These are phyloP conservation scores for Morbakka virulenta DNA, from an alignment of 30 jellyfish, hydroid and myxozoan genomes.

Conservation along the genomic window DNA sequence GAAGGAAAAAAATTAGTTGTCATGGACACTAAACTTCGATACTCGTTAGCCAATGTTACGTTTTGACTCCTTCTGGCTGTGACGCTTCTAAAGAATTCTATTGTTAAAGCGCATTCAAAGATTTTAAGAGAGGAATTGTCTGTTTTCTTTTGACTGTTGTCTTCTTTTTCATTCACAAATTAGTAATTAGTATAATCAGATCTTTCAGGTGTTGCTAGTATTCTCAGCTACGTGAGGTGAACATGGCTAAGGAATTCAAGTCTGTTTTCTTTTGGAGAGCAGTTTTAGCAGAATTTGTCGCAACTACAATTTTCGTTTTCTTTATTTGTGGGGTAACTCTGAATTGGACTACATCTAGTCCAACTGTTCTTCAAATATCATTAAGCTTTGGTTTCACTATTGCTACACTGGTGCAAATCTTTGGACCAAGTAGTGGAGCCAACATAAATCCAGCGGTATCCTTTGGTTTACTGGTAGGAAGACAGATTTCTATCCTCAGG, in stretches of 20 bases:
- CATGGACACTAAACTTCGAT: no score
- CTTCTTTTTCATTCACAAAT: no score
- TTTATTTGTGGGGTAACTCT: constrained; percentile 60
- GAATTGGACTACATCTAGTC: constrained; percentile 20
- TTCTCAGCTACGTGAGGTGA: no score
- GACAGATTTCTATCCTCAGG: constrained; percentile 39
- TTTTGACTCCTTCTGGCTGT: no score
- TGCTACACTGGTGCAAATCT: constrained; percentile 80
- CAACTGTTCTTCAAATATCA: constrained; percentile 69
- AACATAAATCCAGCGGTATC: constrained; percentile 95
- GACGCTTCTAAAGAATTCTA: no score
- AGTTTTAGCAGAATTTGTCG: constrained; percentile 74
- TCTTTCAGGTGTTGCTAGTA: no score
- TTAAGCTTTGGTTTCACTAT: constrained; percentile 80
- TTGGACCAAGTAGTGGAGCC: constrained; percentile 97
- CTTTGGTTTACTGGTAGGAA: constrained; percentile 57
- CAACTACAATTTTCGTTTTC: constrained; percentile 56
- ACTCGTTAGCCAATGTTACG: no score
- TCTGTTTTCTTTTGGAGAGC: constrained; percentile 72
- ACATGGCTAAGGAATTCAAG: constrained; percentile 54
- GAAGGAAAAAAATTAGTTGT: no score
- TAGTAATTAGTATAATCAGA: no score
- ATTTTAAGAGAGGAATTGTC: no score
- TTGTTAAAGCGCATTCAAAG: no score
- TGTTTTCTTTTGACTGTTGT: no score